phyloP scores from a whole-genome alignment of 2,113 vertebrate species.

The Myodes glareolus region DNA sequence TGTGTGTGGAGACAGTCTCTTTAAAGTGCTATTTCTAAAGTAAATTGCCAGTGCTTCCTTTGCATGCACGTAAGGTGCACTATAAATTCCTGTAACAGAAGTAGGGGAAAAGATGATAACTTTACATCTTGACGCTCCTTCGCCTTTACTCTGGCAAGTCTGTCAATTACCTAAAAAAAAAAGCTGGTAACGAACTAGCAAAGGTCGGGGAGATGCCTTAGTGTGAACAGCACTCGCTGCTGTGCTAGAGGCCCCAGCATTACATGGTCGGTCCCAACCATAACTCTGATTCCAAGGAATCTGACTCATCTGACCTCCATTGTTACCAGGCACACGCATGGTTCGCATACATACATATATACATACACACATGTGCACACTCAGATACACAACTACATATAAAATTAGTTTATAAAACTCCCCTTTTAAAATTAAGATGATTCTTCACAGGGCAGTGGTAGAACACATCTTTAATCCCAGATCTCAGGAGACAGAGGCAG shows the following conservation, averaged over 20 bases:
- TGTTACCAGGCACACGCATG: neutral
- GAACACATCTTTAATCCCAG: neutral
- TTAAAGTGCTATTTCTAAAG: constrained; percentile 28
- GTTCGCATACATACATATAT: neutral
- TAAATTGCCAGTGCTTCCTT: constrained; percentile 17
- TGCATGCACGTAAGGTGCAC: constrained; percentile 18
- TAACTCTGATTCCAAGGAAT: neutral
- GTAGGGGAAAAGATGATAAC: neutral
- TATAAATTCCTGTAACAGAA: constrained; percentile 32
- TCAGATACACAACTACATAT: neutral
- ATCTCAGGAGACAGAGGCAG: neutral
- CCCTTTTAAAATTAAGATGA: neutral
- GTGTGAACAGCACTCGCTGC: neutral
- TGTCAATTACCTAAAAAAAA: constrained; percentile 33
- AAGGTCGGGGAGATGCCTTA: neutral
- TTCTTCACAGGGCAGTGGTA: neutral
- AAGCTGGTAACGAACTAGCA: neutral
- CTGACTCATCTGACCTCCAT: neutral
- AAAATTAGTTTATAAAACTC: neutral
- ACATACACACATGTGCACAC: neutral
- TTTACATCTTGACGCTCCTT: constrained; percentile 5
- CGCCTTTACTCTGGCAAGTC: neutral
- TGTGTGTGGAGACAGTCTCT: neutral
- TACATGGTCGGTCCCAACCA: too few relatives aligned
- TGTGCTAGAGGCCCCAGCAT: too few relatives aligned